Evolutionary conservation across 2,888 invertebrate genomes (phyloP).

Genomic region (Antheraea yamamai): DNA sequence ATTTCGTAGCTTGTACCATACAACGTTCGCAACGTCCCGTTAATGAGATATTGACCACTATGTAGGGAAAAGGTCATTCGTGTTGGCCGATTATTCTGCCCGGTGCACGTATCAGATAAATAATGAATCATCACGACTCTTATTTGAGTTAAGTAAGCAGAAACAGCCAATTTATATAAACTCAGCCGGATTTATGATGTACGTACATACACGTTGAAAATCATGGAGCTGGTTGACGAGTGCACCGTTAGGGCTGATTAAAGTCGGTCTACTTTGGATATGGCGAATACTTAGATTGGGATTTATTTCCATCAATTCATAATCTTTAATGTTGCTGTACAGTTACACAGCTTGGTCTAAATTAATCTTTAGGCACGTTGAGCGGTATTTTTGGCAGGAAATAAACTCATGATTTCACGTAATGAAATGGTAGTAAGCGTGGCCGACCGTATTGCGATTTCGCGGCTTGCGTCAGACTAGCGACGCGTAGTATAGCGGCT

Average conservation of each 20-base stretch:
- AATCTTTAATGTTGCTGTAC: neutral
- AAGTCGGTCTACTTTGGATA: neutral
- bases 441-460: too few relatives aligned
- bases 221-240: neutral
- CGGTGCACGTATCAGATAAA: slow-evolving; percentile 6
- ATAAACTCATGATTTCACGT: too few relatives aligned
- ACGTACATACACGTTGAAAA: neutral
- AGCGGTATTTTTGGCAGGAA: too few relatives aligned
- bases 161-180: slow-evolving; percentile 5
- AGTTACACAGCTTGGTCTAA: neutral
- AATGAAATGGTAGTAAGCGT: too few relatives aligned
- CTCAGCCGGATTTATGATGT: neutral
- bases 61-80: slow-evolving; percentile 67
- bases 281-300: neutral
- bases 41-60: slow-evolving; percentile 77
- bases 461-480: too few relatives aligned
- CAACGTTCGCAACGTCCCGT: slow-evolving; percentile 51
- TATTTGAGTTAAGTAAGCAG: slow-evolving; percentile 8
- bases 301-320: neutral
- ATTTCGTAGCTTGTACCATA: slow-evolving; percentile 32
- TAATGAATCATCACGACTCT: slow-evolving; percentile 15
- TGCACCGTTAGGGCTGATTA: neutral
- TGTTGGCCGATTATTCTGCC: slow-evolving; percentile 30
- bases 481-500: too few relatives aligned
- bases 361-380: too few relatives aligned